phyloP scores from a whole-genome alignment of 2,113 vertebrate species.

The Gambusia holbrooki region DNA sequence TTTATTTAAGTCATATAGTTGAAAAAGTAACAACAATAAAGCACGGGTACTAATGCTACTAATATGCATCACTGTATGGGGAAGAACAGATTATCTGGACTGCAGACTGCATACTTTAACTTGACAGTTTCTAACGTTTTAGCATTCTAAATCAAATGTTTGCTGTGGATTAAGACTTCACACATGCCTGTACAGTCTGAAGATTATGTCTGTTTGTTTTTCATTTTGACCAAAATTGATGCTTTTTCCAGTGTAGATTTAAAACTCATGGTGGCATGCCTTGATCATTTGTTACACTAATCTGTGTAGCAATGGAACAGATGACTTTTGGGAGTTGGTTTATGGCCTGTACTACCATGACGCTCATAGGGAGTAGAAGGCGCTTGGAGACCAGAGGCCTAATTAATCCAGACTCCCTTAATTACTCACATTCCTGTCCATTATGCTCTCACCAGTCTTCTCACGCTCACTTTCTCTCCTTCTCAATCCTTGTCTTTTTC shows the following conservation, averaged over 20 bases:
- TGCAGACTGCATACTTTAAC: not conserved
- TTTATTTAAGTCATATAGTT: not conserved
- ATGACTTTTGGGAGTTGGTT: conserved; percentile 51
- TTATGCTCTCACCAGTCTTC: conserved; percentile 61
- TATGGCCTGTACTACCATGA: conserved; percentile 58
- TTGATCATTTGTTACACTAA: conserved; percentile 26
- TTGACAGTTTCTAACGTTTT: not conserved
- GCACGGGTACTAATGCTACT: not conserved
- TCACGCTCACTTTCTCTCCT: conserved; percentile 22
- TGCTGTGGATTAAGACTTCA: not conserved
- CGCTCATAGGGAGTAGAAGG: conserved; percentile 69
- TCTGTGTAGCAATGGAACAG: conserved; percentile 57
- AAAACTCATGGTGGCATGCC: conserved; percentile 21
- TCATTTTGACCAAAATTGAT: conserved; percentile 29
- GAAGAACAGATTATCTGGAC: not conserved
- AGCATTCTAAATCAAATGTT: conserved; percentile 6
- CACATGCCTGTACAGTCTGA: not conserved
- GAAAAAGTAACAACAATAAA: not conserved
- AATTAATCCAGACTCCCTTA: conserved; percentile 78
- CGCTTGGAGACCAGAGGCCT: conserved; percentile 71
- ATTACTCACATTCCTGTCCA: conserved; percentile 72
- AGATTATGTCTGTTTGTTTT: conserved; percentile 4
- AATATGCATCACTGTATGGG: no score
- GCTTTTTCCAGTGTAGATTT: conserved; percentile 19
- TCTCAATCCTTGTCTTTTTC: conserved; percentile 16